Evolutionary conservation across 2,113 vertebrate genomes (phyloP).

Genomic region (Ascaphus truei): DNA sequence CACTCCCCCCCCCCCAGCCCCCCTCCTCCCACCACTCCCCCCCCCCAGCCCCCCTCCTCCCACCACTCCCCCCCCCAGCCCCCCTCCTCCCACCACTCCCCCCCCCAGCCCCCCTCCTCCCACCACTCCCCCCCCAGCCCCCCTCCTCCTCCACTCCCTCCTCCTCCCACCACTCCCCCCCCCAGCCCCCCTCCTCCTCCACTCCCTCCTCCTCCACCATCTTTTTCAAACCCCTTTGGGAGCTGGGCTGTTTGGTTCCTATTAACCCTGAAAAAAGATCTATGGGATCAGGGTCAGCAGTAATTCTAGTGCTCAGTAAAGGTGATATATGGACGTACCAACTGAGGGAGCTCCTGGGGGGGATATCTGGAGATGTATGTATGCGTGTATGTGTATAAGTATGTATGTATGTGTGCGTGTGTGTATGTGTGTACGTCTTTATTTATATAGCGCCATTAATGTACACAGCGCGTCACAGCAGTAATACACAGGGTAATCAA

Average conservation of each 20-base stretch:
- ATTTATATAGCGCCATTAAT: too few relatives aligned
- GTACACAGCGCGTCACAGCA: too few relatives aligned
- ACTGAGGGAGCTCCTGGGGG: too few relatives aligned
- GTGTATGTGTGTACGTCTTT: too few relatives aligned
- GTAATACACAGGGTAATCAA: too few relatives aligned
- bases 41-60: too few relatives aligned
- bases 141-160: background rate
- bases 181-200: background rate
- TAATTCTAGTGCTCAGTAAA: background rate
- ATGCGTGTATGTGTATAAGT: too few relatives aligned
- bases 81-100: background rate
- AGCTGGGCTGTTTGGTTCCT: background rate
- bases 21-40: background rate
- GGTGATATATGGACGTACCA: too few relatives aligned
- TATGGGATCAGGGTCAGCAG: background rate
- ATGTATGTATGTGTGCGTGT: too few relatives aligned
- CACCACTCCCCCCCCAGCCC: background rate
- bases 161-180: background rate
- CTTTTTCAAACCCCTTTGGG: background rate
- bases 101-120: too few relatives aligned
- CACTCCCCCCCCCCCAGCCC: background rate
- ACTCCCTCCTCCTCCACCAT: background rate
- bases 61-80: background rate
- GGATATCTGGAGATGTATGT: too few relatives aligned
- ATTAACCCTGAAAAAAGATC: conserved; percentile 1